Evolutionary conservation across 2,113 vertebrate species (phyloP).

Genomic region (Gymnogyps californianus): DNA sequence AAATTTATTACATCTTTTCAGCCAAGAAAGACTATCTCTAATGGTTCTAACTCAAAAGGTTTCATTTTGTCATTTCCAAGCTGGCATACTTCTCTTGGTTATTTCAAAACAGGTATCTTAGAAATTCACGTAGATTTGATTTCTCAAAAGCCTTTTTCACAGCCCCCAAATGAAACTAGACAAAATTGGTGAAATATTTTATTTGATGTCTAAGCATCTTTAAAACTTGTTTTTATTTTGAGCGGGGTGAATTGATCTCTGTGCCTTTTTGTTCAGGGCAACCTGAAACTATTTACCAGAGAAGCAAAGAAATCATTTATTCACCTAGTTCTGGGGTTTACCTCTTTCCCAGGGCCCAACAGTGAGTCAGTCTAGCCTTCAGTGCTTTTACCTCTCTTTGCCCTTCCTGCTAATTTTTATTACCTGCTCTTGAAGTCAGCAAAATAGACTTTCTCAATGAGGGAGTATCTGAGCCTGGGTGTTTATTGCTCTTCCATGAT

Average conservation of each 20-base stretch:
- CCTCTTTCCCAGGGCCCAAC: not conserved
- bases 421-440: not conserved
- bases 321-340: not conserved
- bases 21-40: not conserved
- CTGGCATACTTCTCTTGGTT: not conserved
- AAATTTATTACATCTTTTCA: not conserved
- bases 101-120: not conserved
- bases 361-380: not conserved
- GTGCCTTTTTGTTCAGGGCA: not conserved
- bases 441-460: not conserved
- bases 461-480: not conserved
- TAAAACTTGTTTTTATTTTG: not conserved
- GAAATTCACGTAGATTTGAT: not conserved
- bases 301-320: not conserved
- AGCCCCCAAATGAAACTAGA: not conserved
- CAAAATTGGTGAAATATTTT: not conserved
- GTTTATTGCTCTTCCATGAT: not conserved
- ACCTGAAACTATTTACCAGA: not conserved
- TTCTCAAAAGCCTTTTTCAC: not conserved
- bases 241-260: not conserved
- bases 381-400: not conserved
- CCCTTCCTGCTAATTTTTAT: conserved; percentile 3
- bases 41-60: not conserved
- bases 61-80: not conserved
- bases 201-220: not conserved